Percentiles rank a stretch among this genome's conserved stretches.
These are phyloP conservation scores for Trachelus stipa DNA, from an alignment of 2,888 invertebrate species.

Conservation along the genomic window DNA sequence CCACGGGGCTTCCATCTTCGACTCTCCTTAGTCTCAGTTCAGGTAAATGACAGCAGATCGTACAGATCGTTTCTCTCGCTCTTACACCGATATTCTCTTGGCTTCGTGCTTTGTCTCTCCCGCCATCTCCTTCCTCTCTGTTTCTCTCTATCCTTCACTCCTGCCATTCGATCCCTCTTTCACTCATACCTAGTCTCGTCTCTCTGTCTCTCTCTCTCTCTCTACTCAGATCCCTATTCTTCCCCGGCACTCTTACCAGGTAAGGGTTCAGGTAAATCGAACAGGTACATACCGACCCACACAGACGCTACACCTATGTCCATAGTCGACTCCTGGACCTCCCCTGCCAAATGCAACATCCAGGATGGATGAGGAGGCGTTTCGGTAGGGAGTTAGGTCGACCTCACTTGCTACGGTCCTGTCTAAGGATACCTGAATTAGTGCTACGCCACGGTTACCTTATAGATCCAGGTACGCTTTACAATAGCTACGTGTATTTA, in stretches of 20 bases:
- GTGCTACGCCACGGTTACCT: not conserved
- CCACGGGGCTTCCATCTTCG: too few relatives aligned
- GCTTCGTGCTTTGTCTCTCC: conserved; percentile 10
- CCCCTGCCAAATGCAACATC: conserved; percentile 20
- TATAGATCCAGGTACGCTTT: too few relatives aligned
- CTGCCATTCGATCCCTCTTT: conserved; percentile 16
- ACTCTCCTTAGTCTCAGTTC: conserved; percentile 1
- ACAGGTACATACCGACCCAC: conserved; percentile 32
- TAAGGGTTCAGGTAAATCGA: conserved; percentile 36
- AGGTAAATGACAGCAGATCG: conserved; percentile 26
- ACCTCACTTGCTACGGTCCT: conserved; percentile 10
- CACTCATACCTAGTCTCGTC: conserved; percentile 19
- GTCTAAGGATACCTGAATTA: conserved; percentile 9
- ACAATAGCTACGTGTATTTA: too few relatives aligned
- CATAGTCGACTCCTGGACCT: conserved; percentile 26
- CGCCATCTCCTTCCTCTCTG: conserved; percentile 7
- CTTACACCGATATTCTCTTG: conserved; percentile 10
- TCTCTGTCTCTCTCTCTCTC: conserved; percentile 23
- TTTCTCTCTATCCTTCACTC: conserved; percentile 17
- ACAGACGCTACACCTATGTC: conserved; percentile 17
- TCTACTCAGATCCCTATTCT: conserved; percentile 17
- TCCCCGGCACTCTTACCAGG: not conserved
- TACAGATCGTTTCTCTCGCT: conserved; percentile 17
- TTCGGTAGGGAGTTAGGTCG: conserved; percentile 27
- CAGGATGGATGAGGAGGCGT: conserved; percentile 38